Conservation (phyloP, 2,797 vertebrate genomes). For the Otolemur crassicaudatus region DNA sequence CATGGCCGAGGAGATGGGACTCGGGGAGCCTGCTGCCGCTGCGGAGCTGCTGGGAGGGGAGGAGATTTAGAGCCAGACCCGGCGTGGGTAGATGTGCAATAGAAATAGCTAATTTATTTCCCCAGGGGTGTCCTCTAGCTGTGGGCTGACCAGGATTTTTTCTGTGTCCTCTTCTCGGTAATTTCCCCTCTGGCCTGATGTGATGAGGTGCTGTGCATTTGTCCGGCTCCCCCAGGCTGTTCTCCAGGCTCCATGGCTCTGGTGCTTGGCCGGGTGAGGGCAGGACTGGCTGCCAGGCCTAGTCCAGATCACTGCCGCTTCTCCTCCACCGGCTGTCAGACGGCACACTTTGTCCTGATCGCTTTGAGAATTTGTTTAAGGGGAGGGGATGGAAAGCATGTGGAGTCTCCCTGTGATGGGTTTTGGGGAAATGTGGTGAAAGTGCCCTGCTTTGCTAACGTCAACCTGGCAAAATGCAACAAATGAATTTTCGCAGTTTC, state of each 20-base stretch:
- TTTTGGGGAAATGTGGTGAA: not conserved
- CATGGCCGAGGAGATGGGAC: slow-evolving; percentile 61
- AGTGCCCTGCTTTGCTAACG: slow-evolving; percentile 49
- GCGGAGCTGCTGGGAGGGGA: slow-evolving; percentile 77
- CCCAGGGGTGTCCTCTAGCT: slow-evolving; percentile 56
- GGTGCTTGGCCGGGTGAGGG: not conserved
- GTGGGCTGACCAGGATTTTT: slow-evolving; percentile 51
- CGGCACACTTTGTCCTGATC: not conserved
- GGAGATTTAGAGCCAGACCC: slow-evolving; percentile 80
- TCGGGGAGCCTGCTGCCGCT: slow-evolving; percentile 68
- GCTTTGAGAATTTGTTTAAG: not conserved
- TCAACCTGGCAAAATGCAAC: not conserved
- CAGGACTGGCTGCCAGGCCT: not conserved
- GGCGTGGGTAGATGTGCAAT: slow-evolving; percentile 85
- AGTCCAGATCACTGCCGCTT: not conserved
- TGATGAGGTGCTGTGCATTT: not conserved
- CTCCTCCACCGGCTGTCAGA: not conserved
- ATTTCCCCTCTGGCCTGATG: slow-evolving; percentile 24
- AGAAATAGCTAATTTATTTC: slow-evolving; percentile 82
- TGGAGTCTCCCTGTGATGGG: not conserved
- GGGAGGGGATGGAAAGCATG: not conserved
- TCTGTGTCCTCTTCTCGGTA: slow-evolving; percentile 23
- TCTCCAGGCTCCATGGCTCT: not conserved
- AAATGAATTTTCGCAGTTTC: not conserved
- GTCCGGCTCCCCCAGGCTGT: not conserved